phyloP scores from a whole-genome alignment of 2,113 vertebrate genomes.

The Syngnathoides biaculeatus region DNA sequence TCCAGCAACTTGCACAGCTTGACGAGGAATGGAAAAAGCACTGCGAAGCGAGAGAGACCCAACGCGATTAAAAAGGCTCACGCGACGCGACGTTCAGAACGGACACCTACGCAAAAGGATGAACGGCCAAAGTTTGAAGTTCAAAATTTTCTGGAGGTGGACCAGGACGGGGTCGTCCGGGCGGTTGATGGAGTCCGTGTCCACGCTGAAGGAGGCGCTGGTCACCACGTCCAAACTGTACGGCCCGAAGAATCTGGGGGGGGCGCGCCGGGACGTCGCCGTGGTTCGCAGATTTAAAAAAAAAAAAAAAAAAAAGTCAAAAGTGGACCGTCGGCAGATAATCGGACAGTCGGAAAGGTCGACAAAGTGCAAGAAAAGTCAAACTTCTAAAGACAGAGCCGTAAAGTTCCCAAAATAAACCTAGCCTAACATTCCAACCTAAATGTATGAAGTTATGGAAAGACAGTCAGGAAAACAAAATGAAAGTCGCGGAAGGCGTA shows the following conservation, averaged over 20 bases:
- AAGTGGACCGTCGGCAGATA: too few relatives aligned
- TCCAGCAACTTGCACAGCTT: not conserved
- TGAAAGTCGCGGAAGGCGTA: too few relatives aligned
- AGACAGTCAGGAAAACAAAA: too few relatives aligned
- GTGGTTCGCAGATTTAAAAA: too few relatives aligned
- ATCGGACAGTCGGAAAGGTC: too few relatives aligned
- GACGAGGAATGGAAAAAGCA: not conserved
- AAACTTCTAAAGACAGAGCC: too few relatives aligned
- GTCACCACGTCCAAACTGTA: constrained; percentile 16
- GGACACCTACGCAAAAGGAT: not conserved
- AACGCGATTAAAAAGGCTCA: too few relatives aligned
- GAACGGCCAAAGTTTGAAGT: not conserved
- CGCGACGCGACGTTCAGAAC: not conserved
- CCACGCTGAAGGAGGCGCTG: constrained; percentile 8
- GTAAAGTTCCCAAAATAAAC: too few relatives aligned
- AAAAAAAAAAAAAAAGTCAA: too few relatives aligned
- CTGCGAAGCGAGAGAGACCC: not conserved
- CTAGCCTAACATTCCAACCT: too few relatives aligned
- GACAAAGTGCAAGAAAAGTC: too few relatives aligned
- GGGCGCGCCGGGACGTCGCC: not conserved
- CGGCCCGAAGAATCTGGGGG: not conserved
- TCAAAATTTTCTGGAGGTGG: constrained; percentile 1
- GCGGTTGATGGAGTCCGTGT: constrained; percentile 7
- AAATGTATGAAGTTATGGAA: too few relatives aligned
- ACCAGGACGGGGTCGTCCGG: not conserved